Evolutionary conservation across 1,140 invertebrate genomes (phyloP), one percentile per base, ranked within the genome.

Genomic region (Lerema accius): DNA sequence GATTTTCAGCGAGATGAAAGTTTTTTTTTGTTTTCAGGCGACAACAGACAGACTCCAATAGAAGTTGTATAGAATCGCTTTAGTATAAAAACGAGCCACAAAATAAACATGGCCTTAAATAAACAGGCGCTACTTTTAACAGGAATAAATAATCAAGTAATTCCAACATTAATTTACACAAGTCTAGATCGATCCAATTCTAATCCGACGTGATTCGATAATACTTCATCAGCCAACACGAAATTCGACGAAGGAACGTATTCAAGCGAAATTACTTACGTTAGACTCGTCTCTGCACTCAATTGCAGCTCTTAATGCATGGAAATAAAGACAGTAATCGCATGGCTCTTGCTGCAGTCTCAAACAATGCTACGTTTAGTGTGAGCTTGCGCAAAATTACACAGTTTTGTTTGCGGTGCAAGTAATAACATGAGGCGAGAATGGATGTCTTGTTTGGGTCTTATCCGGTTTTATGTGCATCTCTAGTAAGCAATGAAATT

Each of bases 381-480:
- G 67, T 58, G 60, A 42, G 67, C 64, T 67, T 65, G 65, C 48
- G 63, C 67, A 66, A 70, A 72, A 69, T 72, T 75, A 69, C 72
- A 69, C 53, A 59, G 37, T 53, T 67, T 55, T 59, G 26, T 62
- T 15, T 46, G 35, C 63, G 69, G 65, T 59, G 35, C 39, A 69
- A 71, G 61, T 50, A 35, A 67, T 26, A 53, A 42, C 50, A 53
- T 42, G 50, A 35, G 13, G 11, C 50, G 37, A 53, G 35, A 53
- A 53, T 53, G 37, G 17, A 17, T 32, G 15, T 39, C 37, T 23
- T 49, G 45, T 11, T 37, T 9, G 16, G 13, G 1, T 13, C 17
- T 61, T 49, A 42, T 35, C 32, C 6, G 17, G 19, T 50, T 61
- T 50, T 61, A 50, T 35, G 46, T 23, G 45, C 11, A 9, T 32